phyloP scores from a whole-genome alignment of 2,113 vertebrate genomes.

The Labeo rohita region DNA sequence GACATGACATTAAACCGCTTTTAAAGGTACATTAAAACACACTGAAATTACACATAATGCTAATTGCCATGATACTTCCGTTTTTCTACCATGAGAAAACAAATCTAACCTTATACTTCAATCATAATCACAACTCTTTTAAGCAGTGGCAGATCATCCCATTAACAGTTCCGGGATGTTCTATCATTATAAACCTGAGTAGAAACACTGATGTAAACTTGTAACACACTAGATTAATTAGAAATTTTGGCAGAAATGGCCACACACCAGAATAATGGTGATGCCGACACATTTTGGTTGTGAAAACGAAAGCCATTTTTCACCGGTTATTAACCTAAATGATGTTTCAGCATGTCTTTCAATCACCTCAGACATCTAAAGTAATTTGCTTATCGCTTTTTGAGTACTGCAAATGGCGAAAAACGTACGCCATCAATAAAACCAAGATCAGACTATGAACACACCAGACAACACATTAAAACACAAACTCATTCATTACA shows the following conservation, averaged over 20 bases:
- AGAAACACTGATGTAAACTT: neutral
- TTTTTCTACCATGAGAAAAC: neutral
- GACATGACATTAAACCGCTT: neutral
- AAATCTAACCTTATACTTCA: neutral
- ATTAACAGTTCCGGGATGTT: neutral
- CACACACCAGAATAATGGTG: neutral
- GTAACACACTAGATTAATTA: neutral
- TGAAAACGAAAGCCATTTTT: constrained; percentile 8
- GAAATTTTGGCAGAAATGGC: constrained; percentile 2
- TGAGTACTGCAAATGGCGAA: neutral
- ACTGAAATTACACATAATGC: neutral
- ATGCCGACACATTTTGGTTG: neutral
- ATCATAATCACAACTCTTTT: neutral
- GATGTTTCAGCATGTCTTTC: constrained; percentile 22
- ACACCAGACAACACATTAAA: neutral
- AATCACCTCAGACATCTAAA: constrained; percentile 1
- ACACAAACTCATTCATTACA: constrained; percentile 20
- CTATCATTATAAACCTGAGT: constrained; percentile 13
- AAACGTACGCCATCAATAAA: neutral
- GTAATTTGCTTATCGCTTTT: constrained; percentile 2
- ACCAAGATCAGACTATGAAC: neutral
- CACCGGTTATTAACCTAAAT: neutral
- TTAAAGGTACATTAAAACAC: neutral
- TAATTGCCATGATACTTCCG: neutral
- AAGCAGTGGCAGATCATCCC: neutral